Conservation (phyloP, 2,797 vertebrate genomes). For the Arnoldichthys spilopterus region DNA sequence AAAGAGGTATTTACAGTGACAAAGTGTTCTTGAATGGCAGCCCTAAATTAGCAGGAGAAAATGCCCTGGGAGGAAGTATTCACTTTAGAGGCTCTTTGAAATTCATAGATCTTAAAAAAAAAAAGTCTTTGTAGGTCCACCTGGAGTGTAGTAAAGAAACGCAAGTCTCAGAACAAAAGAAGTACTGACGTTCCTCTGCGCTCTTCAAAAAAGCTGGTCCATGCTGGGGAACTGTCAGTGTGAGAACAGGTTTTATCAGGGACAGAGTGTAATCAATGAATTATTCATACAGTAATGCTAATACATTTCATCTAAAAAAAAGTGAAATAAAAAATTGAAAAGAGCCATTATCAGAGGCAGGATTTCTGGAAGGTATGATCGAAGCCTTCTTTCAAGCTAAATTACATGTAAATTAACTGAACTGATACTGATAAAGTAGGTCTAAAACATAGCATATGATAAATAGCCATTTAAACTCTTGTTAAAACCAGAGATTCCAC, state of each 20-base stretch:
- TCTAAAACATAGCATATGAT: neutral
- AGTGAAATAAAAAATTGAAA: constrained; percentile 29
- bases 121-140: constrained; percentile 35
- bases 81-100: constrained; percentile 38
- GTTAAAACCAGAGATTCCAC: neutral
- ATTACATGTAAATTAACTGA: constrained; percentile 7
- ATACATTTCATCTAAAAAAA: constrained; percentile 33
- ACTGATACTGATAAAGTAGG: too few species aligned
- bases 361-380: constrained; percentile 13
- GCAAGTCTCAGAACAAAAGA: constrained; percentile 18
- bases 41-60: constrained; percentile 22
- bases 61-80: constrained; percentile 29
- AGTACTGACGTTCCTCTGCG: constrained; percentile 32
- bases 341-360: constrained; percentile 29
- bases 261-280: constrained; percentile 42
- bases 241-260: constrained; percentile 34
- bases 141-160: constrained; percentile 33
- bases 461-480: neutral
- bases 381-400: constrained; percentile 5
- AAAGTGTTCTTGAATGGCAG: constrained; percentile 41
- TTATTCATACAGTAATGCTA: constrained; percentile 45
- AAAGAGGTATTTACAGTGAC: constrained; percentile 46
- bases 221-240: constrained; percentile 23
- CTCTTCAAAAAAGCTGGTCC: constrained; percentile 5
- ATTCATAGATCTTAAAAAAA: constrained; percentile 43